A percentile compares a stretch with the other conserved stretches of the same genome.
These are phyloP conservation scores for Sminthurinus aureus DNA, from an alignment of 2,888 invertebrate species.

Conservation along the genomic window DNA sequence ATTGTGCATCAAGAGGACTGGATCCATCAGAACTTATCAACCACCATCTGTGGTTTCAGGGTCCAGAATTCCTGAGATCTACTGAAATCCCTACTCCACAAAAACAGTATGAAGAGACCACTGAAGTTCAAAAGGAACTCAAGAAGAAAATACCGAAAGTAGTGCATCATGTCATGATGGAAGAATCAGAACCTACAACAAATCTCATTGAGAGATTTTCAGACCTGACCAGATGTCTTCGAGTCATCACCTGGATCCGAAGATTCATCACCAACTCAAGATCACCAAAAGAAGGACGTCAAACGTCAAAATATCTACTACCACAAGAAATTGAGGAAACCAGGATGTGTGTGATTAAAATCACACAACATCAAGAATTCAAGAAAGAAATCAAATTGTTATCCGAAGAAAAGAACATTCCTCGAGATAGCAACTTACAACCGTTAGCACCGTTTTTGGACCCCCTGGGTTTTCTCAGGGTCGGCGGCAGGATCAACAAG, in stretches of 20 bases:
- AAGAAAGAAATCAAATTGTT: background rate
- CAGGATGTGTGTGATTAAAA: background rate
- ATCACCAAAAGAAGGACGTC: background rate
- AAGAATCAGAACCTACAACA: no score
- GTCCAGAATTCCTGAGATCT: background rate
- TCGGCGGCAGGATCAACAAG: no score
- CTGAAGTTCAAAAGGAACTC: no score
- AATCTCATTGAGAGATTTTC: background rate
- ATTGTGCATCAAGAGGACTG: slow-evolving; percentile 51
- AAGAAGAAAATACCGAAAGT: no score
- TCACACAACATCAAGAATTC: slow-evolving; percentile 13
- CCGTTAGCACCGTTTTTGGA: no score
- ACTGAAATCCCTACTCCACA: no score
- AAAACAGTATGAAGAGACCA: no score
- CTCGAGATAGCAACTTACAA: no score
- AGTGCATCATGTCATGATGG: no score
- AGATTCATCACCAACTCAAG: background rate
- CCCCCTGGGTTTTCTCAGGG: no score
- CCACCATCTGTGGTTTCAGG: slow-evolving; percentile 30
- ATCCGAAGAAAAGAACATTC: no score
- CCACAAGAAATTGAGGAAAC: background rate
- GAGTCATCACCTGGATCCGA: slow-evolving; percentile 1
- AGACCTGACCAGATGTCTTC: background rate
- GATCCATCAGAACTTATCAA: background rate
- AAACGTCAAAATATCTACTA: background rate